Conservation (phyloP, 1,140 invertebrate genomes). For the Euglossa dilemma region DNA sequence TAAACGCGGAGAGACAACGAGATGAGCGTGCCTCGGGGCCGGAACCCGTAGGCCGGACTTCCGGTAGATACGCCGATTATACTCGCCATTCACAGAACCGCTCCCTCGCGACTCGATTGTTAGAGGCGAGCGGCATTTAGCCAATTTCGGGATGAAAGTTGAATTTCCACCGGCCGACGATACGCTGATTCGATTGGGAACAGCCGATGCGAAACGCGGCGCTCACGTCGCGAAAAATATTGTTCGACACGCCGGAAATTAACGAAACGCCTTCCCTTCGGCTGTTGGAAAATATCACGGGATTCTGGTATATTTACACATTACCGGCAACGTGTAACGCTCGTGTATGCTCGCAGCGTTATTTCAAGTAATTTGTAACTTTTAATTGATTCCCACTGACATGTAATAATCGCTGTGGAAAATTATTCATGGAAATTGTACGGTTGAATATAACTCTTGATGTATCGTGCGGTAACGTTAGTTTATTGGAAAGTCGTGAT, state of each 20-base stretch:
- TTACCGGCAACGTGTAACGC: neutral
- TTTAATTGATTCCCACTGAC: neutral
- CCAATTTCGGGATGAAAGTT: conserved; percentile 63
- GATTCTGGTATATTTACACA: neutral
- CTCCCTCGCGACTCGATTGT: conserved; percentile 67
- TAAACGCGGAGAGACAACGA: conserved; percentile 62
- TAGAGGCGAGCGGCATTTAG: conserved; percentile 38
- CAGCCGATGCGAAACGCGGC: conserved; percentile 22
- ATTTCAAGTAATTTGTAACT: conserved; percentile 4
- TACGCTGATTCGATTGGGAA: conserved; percentile 39
- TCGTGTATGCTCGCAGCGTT: neutral
- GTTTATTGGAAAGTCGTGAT: too few relatives aligned
- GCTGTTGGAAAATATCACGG: neutral
- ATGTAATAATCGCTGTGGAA: neutral
- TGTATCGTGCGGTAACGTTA: too few relatives aligned
- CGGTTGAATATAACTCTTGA: neutral
- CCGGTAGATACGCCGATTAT: conserved; percentile 80
- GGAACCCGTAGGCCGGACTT: conserved; percentile 83
- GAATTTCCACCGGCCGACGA: conserved; percentile 44
- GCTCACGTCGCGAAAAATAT: conserved; percentile 11
- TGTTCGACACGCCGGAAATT: conserved; percentile 19
- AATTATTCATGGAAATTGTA: neutral
- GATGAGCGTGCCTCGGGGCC: conserved; percentile 70
- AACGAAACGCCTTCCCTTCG: conserved; percentile 4
- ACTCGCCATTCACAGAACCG: conserved; percentile 72